A percentile compares a stretch with the other conserved stretches of the same genome.
These are phyloP conservation scores for Solenopsis invicta DNA, from an alignment of 1,140 invertebrate genomes.

Conservation along the genomic window DNA sequence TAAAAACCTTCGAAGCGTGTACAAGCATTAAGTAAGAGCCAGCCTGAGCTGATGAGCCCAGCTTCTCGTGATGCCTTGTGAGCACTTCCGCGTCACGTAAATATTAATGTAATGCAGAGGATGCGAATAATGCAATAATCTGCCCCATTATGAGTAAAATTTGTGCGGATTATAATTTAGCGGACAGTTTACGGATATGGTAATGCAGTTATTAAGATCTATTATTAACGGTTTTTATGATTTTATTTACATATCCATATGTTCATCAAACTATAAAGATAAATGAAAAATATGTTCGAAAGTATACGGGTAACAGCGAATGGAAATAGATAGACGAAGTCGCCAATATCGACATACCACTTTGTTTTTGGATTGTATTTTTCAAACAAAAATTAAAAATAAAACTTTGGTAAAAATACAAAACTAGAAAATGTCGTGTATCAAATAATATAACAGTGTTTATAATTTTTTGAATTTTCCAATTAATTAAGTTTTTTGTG, in stretches of 20 bases:
- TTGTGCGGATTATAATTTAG: not conserved
- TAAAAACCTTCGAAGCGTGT: conserved; percentile 34
- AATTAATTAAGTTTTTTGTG: no score
- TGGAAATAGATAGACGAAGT: no score
- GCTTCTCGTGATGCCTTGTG: not conserved
- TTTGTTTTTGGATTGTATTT: no score
- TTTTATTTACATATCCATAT: not conserved
- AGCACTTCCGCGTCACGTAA: conserved; percentile 31
- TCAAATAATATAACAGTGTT: no score
- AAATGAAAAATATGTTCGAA: not conserved
- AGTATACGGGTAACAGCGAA: no score
- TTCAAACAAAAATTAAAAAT: no score
- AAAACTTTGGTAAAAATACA: no score
- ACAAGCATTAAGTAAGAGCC: conserved; percentile 31
- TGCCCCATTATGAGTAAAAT: not conserved
- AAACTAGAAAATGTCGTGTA: no score
- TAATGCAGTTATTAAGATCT: not conserved
- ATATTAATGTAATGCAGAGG: conserved; percentile 25
- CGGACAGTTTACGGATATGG: not conserved
- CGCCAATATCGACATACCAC: no score
- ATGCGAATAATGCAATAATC: not conserved
- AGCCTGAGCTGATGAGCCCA: conserved; percentile 18
- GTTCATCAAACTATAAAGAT: not conserved
- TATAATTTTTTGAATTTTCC: no score
- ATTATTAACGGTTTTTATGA: conserved; percentile 1